These are phyloP conservation scores for Myxocyprinus asiaticus DNA, from an alignment of 2,113 vertebrate species.

Conservation along the genomic window DNA sequence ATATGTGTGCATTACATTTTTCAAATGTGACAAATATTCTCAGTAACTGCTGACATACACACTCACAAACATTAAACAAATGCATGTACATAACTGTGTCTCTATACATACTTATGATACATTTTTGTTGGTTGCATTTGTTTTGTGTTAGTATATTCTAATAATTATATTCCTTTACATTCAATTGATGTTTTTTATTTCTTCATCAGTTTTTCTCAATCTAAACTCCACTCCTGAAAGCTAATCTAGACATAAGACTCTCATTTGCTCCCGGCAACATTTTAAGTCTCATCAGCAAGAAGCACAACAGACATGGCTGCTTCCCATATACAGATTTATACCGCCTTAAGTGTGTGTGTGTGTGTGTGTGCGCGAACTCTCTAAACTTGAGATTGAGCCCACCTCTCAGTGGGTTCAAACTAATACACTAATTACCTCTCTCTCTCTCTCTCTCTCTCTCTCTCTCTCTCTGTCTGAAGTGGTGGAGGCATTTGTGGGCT, in stretches of 20 bases:
- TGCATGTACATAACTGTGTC: conserved; percentile 19
- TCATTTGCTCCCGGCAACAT: conserved; percentile 63
- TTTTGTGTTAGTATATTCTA: no score
- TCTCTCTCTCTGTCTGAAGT: conserved; percentile 39
- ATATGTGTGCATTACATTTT: no score
- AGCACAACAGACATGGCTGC: conserved; percentile 59
- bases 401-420: conserved; percentile 8
- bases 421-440: background rate
- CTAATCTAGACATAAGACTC: background rate
- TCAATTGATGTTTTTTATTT: background rate
- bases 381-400: conserved; percentile 14
- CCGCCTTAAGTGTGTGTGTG: background rate
- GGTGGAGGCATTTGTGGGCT: conserved; percentile 52
- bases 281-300: conserved; percentile 71
- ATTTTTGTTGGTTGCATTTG: no score
- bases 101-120: background rate
- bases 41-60: conserved; percentile 5
- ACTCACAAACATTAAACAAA: conserved; percentile 28
- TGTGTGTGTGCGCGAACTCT: background rate
- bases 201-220: background rate
- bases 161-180: no score
- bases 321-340: conserved; percentile 6
- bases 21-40: no score
- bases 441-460: conserved; percentile 12
- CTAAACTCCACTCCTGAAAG: background rate